Base-by-base conservation (phyloP, 2,888 invertebrate species). In the Odontocolon sp. region DNA sequence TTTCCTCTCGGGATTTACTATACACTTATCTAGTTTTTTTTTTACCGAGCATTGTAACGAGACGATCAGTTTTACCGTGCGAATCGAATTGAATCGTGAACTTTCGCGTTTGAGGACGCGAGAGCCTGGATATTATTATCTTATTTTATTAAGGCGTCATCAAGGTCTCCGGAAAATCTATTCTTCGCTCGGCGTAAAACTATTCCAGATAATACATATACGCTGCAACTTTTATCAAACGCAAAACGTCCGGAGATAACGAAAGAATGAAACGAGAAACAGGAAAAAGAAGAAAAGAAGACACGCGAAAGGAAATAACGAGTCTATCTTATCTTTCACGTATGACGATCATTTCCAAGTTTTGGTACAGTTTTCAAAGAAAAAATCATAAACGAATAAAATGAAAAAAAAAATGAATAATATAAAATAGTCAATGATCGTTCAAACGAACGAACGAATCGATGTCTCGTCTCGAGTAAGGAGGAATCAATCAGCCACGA, bases 241-340 rank as follows among this genome's bases (percentile, higher is more conserved):
- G 57, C 47, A n/a, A 11, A 8, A 4, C n/a, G n/a, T n/a, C n/a
- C n/a, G n/a, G n/a, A n/a, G n/a, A n/a, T n/a, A n/a, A n/a, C n/a
- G n/a, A n/a, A n/a, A n/a, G 57, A 52, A 52, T 56, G 8, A 40
- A 63, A 71, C 59, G 42, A 66, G 36, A 42, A 63, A 67, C 70
- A 77, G 66, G 61, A 72, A 77, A 21, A 50, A 52, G 26, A 11
- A 16, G 45, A 47, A 38, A 67, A 26, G 66, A 42, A 70, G 70
- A 64, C 56, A 54, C n/a, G n/a, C n/a, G n/a, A n/a, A n/a, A n/a
- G n/a, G n/a, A n/a, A n/a, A n/a, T n/a, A n/a, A n/a, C n/a, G 54
- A 61, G 23, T n/a, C 47, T 45, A 57, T 70, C 70, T 74, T 68
- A 74, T 74, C 74, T 40, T 1, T 26, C 23, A n/a, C n/a, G n/a